Conservation (phyloP, 1,140 invertebrate species). For the Drosophila yakuba region DNA sequence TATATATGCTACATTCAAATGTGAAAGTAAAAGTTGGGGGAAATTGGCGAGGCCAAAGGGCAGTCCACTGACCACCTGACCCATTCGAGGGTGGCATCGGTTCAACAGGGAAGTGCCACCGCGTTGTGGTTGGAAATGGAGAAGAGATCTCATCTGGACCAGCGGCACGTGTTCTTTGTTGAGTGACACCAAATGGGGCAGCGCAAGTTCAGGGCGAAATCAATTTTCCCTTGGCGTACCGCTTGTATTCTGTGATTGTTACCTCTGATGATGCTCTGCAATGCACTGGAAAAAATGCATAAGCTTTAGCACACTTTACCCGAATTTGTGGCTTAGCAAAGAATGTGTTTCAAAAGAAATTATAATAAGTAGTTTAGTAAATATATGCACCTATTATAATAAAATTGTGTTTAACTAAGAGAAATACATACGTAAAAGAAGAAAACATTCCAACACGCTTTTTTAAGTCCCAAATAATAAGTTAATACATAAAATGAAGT, state of each 20-base stretch:
- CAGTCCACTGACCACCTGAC: slow-evolving; percentile 44
- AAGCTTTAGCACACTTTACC: no score
- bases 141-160: slow-evolving; percentile 11
- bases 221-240: slow-evolving; percentile 51
- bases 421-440: no score
- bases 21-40: slow-evolving; percentile 45
- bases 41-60: slow-evolving; percentile 61
- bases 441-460: no score
- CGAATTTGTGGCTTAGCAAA: no score
- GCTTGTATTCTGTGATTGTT: slow-evolving; percentile 14
- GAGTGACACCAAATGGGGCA: slow-evolving; percentile 34
- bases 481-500: no score
- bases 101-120: slow-evolving; percentile 7
- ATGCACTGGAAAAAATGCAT: slow-evolving; percentile 3
- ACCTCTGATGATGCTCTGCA: background rate
- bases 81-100: slow-evolving; percentile 7
- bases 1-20: slow-evolving; percentile 2
- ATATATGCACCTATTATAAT: no score
- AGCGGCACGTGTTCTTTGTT: slow-evolving; percentile 54
- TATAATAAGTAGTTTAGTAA: no score
- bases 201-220: slow-evolving; percentile 74
- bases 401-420: no score
- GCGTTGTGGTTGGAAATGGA: background rate
- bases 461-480: no score
- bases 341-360: no score